Base-by-base conservation (phyloP, 2,113 vertebrate genomes). In the Periophthalmodon schlosseri region DNA sequence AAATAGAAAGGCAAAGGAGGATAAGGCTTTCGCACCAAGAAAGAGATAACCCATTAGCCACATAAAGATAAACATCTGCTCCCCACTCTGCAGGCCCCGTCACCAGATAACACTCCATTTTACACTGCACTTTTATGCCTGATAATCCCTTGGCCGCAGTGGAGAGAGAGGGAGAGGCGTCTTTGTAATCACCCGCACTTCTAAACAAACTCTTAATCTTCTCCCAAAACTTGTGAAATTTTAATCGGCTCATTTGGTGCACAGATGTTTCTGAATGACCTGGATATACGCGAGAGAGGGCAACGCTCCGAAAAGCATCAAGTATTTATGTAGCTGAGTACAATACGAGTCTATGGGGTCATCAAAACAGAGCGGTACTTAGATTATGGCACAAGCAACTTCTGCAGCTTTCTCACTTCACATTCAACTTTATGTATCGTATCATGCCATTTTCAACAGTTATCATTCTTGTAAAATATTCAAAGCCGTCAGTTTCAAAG, bases 51-150 rank as follows among this genome's bases (percentile, higher is more conserved):
- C 83, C 86, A 90, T 90, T 89, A 87, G 75, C 84, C 82, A 69
- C 73, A 81, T 75, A 73, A 82, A 84, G 91, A 92, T 86, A 91
- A 34, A 85, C 87, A 87, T 90, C 91, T 90, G 90, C 76, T 88
- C 74, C 78, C 75, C 69, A 64, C 72, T 66, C 80, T 81, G 80
- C 70, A 81, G 70, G n/a, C n/a, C 24, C 46, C 61, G 72, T 68
- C 79, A 71, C 23, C 54, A 81, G 85, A 89, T 87, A 88, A 86
- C 82, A 78, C 63, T 76, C 86, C 86, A 80, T 89, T 89, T 89
- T 86, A 88, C 75, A 83, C 85, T 82, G 82, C 66, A 76, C 47
- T 86, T 86, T 81, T 80, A 71, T 80, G 78, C 63, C 77, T 73
- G 68, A 84, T 86, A 87, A 91, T 87, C 84, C 86, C 74, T 78